Conservation (phyloP, 2,888 invertebrate genomes). For the Apotomis betuletana region DNA sequence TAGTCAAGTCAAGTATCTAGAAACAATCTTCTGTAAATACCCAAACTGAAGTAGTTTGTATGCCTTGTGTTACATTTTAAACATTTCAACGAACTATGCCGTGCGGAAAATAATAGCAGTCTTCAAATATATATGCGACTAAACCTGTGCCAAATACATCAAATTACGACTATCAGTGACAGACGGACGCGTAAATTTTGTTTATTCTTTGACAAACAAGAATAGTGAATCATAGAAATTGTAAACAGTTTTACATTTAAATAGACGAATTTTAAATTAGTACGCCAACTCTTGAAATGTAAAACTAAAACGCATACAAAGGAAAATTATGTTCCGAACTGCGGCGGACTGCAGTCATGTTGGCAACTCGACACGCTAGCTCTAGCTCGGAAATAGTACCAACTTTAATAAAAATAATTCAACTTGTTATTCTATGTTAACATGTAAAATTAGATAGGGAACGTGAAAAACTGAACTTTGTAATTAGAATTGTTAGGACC, state of each 20-base stretch:
- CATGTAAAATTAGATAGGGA: too few relatives aligned
- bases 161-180: neutral
- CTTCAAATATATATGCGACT: neutral
- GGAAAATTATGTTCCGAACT: conserved; percentile 13
- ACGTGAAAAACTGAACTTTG: neutral
- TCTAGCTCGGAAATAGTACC: conserved; percentile 14
- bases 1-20: too few relatives aligned
- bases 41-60: too few relatives aligned
- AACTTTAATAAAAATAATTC: conserved; percentile 21
- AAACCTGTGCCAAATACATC: neutral
- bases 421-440: neutral
- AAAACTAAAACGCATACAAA: conserved; percentile 10
- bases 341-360: conserved; percentile 31
- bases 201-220: neutral
- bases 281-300: neutral
- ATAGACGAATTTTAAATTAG: neutral
- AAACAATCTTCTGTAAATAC: too few relatives aligned
- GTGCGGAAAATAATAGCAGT: neutral
- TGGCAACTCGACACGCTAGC: conserved; percentile 23
- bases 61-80: neutral
- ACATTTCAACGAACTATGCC: neutral
- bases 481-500: too few relatives aligned
- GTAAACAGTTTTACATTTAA: neutral
- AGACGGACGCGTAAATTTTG: neutral
- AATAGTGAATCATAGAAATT: neutral